These are phyloP conservation scores for Campylomormyrus numenius DNA, from an alignment of 2,113 vertebrate genomes.

Conservation along the genomic window DNA sequence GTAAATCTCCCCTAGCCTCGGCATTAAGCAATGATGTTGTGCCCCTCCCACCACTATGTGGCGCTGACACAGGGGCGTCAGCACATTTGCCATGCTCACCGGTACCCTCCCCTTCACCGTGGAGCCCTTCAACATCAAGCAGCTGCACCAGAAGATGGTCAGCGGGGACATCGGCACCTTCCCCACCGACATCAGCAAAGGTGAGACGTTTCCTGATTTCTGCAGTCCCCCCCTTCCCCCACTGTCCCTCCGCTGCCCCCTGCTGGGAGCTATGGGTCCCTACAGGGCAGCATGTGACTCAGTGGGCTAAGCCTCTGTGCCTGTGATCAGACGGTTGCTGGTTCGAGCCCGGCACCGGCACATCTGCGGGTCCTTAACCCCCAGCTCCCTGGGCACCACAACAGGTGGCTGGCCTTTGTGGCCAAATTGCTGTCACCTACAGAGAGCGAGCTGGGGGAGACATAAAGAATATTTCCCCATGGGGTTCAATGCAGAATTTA, in stretches of 20 bases:
- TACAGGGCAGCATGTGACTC: neutral
- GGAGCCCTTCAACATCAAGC: slow-evolving; percentile 76
- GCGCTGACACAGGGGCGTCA: slow-evolving; percentile 61
- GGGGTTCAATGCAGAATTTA: neutral
- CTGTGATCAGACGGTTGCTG: neutral
- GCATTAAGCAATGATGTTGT: neutral
- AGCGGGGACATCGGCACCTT: slow-evolving; percentile 67
- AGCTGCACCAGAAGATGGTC: slow-evolving; percentile 73
- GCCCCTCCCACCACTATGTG: slow-evolving; percentile 10
- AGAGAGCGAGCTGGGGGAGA: neutral
- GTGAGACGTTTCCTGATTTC: slow-evolving; percentile 39
- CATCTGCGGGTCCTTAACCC: neutral
- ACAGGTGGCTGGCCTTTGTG: neutral
- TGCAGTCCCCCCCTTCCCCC: neutral
- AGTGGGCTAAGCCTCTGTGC: neutral
- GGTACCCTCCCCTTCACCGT: slow-evolving; percentile 67
- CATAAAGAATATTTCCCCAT: neutral
- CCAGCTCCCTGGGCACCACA: neutral
- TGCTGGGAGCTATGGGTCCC: too few relatives aligned
- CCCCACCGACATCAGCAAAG: slow-evolving; percentile 67
- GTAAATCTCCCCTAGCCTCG: neutral
- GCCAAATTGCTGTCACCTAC: neutral
- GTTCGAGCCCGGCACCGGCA: neutral
- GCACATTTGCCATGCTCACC: slow-evolving; percentile 73
- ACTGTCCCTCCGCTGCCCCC: neutral